A percentile compares a stretch with the other conserved stretches of the same genome.
Evolutionary conservation across 1,140 invertebrate genomes (phyloP).

Genomic region (Eurosta solidaginis): DNA sequence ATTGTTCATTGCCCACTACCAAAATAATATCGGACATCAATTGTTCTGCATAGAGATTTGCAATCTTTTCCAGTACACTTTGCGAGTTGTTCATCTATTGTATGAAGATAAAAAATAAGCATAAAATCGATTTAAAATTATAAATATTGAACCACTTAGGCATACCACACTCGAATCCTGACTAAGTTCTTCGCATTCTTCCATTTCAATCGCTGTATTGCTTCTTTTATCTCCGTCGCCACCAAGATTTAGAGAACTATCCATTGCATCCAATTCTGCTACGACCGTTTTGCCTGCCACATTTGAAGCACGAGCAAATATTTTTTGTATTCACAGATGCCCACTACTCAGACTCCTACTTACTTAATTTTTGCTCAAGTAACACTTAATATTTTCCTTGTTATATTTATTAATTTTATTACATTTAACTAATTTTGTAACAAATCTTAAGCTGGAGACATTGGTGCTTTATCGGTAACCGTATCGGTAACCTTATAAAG

Average conservation of each 20-base stretch:
- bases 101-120: not conserved
- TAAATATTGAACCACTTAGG: not conserved
- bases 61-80: slow-evolving; percentile 79
- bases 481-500: no score
- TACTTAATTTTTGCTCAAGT: not conserved
- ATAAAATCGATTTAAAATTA: not conserved
- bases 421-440: slow-evolving; percentile 3
- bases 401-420: slow-evolving; percentile 13
- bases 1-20: slow-evolving; percentile 78
- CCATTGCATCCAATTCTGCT: not conserved
- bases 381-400: not conserved
- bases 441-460: no score
- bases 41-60: slow-evolving; percentile 78
- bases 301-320: not conserved
- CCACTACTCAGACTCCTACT: not conserved
- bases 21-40: slow-evolving; percentile 86
- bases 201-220: slow-evolving; percentile 28
- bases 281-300: no score
- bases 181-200: slow-evolving; percentile 24
- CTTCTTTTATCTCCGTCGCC: not conserved
- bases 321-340: not conserved
- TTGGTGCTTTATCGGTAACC: no score
- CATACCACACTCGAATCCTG: slow-evolving; percentile 38
- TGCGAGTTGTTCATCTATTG: slow-evolving; percentile 78
- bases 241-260: not conserved